Base-by-base conservation (phyloP, 1,140 invertebrate genomes). In the Gonatopus flavifemur region DNA sequence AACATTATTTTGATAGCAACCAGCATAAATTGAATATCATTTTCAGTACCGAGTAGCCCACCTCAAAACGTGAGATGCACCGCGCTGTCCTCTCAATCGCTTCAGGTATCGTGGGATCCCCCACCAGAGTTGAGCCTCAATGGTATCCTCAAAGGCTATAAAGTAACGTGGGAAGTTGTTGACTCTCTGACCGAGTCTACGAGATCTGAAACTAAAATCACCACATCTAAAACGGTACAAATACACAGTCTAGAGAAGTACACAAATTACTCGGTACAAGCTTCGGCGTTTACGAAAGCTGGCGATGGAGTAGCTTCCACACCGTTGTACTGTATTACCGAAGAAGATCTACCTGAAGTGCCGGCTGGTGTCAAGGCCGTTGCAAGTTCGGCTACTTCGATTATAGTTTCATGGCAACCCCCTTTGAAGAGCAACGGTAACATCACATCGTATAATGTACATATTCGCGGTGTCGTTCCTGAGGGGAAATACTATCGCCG, bases 241-340 rank as follows among this genome's bases (percentile, higher is more conserved):
- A 72, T 90, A 19, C 83, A 81, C 3, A 84, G 83, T 4, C 73
- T 91, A 2, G 81, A 85, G 52, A 90, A 92, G 59, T 94, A 87
- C 72, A 94, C 92, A n/a, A 97, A 96, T 79, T 98, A 97, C 73
- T 95, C 90, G 36, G 86, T 97, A 0, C 74, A 75, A 49, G 89
- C 94, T 9, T 80, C 91, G 55, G 93, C 92, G 5, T 94, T 85
- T 73, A 97, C 94, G 2, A 82, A 86, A 36, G 89, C 90, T 36
- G 94, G 95, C 2, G 91, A 94, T 73, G 94, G 94, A 3, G 86
- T 90, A 12, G 81, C 87, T 45, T 93, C 91, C 40, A 79, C 84
- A 13, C 86, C 92, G 1, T 84, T 95, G 32, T 92, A 88, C 70
- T 94, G 94, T 66, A 85, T 88, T 52, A 97, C 95, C 15, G 86